A percentile compares a stretch with the other conserved stretches of the same genome.
Evolutionary conservation across 2,797 vertebrate genomes (phyloP).

Genomic region (Acrocephalus scirpaceus): DNA sequence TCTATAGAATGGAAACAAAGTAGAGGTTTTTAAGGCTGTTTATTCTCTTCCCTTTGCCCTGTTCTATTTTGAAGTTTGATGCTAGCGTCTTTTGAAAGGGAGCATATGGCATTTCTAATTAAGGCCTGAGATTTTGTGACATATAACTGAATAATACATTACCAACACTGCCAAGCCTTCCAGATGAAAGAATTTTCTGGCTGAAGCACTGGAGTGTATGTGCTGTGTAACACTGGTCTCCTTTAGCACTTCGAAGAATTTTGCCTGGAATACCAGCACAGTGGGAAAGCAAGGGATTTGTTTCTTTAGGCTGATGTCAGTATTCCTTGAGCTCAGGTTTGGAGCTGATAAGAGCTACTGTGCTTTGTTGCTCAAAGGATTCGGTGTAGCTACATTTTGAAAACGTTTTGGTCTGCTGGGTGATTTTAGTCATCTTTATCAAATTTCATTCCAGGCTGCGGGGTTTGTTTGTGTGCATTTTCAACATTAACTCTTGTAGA

Average conservation of each 20-base stretch:
- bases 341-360: background rate
- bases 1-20: background rate
- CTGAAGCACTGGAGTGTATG: background rate
- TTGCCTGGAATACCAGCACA: accelerated
- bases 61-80: constrained; percentile 45
- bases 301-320: background rate
- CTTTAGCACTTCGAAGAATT: background rate
- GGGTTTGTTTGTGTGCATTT: background rate
- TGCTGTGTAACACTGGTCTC: background rate
- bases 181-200: constrained; percentile 23
- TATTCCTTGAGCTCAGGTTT: background rate
- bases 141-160: constrained; percentile 44
- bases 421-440: background rate
- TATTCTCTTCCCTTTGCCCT: constrained; percentile 19
- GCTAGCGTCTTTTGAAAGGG: background rate
- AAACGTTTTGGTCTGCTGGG: background rate
- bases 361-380: background rate
- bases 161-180: constrained; percentile 1
- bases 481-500: background rate
- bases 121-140: constrained; percentile 44
- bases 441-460: background rate
- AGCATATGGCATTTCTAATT: constrained; percentile 60
- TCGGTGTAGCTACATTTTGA: background rate
- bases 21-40: constrained; percentile 18
- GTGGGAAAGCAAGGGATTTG: background rate